Base-by-base conservation (phyloP, 1,140 invertebrate genomes). In the Drosophila kohkoa region DNA sequence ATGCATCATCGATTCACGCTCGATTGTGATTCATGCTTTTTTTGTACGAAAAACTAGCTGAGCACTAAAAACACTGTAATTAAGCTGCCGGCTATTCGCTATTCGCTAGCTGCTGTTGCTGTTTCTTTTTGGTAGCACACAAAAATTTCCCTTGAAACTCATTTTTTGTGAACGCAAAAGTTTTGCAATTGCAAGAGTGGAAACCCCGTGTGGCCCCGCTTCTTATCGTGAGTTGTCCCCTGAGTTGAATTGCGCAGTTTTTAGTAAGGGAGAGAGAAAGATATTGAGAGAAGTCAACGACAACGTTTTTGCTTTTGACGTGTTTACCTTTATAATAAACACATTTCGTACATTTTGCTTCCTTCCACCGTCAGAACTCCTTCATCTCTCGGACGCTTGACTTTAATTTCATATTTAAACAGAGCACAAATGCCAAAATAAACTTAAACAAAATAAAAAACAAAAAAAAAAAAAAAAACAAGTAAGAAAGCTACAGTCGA, bases 251-350 rank as follows among this genome's bases (percentile, higher is more conserved):
- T 87, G 83, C 73, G 73, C 73, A 75, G 52, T 75, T 75, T 57
- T 49, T 13, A 16, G 16, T 20, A 8, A 48, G 16, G 7, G 13
- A 48, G 46, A 48, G 46, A 16, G 46, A 46, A n/a, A 6, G n/a
- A 46, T n/a, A 46, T 5, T 6, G 28, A 25, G 63, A 67, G 82
- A 68, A 83, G 81, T 77, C 73, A 77, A 83, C 65, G 79, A 51
- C 20, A 77, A 85, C 69, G 76, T 58, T 87, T 85, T 79, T 67
- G 79, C 62, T 87, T 85, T 79, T 67, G 79, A 79, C 76, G 85
- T 88, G 80, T 88, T 89, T 88, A 83, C 71, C 77, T 83, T 89
- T 78, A 78, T 83, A 81, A 88, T 88, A 88, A 88, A 78, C 83
- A 88, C 83, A 88, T 88, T 80, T 89, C 64, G 77, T 46, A 79